Evolutionary conservation across 1,140 invertebrate genomes (phyloP).

Genomic region (Dreissena rostriformis): DNA sequence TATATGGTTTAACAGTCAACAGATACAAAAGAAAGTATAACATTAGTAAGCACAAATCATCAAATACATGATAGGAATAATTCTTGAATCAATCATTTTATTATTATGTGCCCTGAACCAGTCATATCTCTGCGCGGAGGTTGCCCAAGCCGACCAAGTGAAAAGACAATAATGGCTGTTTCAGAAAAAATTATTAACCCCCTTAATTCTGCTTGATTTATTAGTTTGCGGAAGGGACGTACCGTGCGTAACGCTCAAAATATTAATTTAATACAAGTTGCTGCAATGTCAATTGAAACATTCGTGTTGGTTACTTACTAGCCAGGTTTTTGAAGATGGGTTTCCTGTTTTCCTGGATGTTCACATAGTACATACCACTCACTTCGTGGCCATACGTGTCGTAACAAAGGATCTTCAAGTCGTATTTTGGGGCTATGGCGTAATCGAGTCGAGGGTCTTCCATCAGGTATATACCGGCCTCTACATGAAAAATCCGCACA

Average conservation of each 20-base stretch:
- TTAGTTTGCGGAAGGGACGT: neutral
- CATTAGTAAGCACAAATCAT: too few species aligned
- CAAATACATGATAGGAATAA: too few species aligned
- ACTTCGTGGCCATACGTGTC: slow-evolving; percentile 22
- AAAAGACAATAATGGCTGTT: too few species aligned
- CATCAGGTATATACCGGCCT: slow-evolving; percentile 48
- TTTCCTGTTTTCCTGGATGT: slow-evolving; percentile 31
- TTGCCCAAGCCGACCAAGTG: too few species aligned
- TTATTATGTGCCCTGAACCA: too few species aligned
- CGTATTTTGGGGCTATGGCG: neutral
- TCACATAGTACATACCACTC: slow-evolving; percentile 27
- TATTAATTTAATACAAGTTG: neutral
- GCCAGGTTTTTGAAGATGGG: slow-evolving; percentile 48
- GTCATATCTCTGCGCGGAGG: too few species aligned
- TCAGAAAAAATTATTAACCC: too few species aligned
- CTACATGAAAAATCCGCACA: neutral
- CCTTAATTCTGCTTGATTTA: neutral
- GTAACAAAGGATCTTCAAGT: slow-evolving; percentile 20
- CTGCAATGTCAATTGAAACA: too few species aligned
- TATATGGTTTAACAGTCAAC: too few species aligned
- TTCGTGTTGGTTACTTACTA: slow-evolving; percentile 5
- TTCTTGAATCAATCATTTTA: too few species aligned
- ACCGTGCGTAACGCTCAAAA: neutral
- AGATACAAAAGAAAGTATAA: too few species aligned
- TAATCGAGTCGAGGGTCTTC: slow-evolving; percentile 40